Percentiles rank a stretch among this genome's conserved stretches.
phyloP scores from a whole-genome alignment of 2,888 invertebrate species.

The Volucella zonaria region DNA sequence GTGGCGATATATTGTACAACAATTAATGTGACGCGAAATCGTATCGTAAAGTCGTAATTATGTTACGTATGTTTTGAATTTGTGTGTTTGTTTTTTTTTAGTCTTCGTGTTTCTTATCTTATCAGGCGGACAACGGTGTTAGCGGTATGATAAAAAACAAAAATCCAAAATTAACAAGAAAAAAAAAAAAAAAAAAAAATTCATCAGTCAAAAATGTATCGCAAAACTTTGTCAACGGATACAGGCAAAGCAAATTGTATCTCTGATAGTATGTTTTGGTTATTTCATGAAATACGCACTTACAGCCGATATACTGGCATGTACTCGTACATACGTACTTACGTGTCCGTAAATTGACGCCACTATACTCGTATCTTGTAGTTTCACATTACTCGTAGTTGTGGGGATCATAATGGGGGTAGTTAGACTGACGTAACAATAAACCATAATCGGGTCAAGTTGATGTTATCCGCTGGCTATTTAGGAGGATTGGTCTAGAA shows the following conservation, averaged over 20 bases:
- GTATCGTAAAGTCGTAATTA: constrained; percentile 8
- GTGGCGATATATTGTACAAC: constrained; percentile 27
- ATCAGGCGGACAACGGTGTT: constrained; percentile 36
- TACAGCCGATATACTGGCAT: too few species aligned
- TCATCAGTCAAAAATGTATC: constrained; percentile 27
- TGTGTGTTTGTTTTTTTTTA: constrained; percentile 6
- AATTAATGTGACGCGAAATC: constrained; percentile 53
- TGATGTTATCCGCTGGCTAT: constrained; percentile 5
- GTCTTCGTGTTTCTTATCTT: constrained; percentile 38
- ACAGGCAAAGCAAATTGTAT: constrained; percentile 1
- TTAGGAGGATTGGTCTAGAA: constrained; percentile 24
- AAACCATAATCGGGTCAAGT: constrained; percentile 26
- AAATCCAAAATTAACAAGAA: not conserved
- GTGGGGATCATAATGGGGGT: constrained; percentile 8
- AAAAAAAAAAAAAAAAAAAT: constrained; percentile 29
- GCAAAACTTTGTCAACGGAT: constrained; percentile 31
- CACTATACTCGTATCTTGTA: not conserved
- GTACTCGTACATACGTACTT: too few species aligned
- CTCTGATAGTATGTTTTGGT: not conserved
- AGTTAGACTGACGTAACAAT: not conserved
- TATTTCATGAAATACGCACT: constrained; percentile 1
- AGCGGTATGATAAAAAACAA: constrained; percentile 30
- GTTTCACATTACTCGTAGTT: constrained; percentile 14
- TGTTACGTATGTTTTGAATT: constrained; percentile 30
- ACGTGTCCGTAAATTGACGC: too few species aligned